Percentiles rank a stretch among this genome's conserved stretches.
Evolutionary conservation across 2,797 vertebrate species (phyloP).

Genomic region (Glyptemys insculpta): DNA sequence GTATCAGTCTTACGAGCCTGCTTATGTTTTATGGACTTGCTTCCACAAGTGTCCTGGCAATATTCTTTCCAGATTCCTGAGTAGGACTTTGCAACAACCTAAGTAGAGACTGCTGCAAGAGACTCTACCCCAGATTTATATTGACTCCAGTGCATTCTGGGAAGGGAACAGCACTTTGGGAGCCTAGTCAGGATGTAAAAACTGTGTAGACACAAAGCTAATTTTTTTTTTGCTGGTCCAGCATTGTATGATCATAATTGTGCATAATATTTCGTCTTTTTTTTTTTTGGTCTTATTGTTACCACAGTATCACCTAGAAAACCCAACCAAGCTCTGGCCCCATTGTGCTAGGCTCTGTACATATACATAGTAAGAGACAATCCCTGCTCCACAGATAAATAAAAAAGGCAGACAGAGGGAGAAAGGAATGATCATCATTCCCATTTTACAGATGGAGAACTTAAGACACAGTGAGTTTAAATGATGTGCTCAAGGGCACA

Average conservation of each 20-base stretch:
- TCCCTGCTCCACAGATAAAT: neutral
- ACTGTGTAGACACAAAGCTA: neutral
- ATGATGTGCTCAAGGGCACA: neutral
- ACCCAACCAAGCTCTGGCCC: neutral
- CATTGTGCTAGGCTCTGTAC: neutral
- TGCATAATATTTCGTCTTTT: fast-evolving
- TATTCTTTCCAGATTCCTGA: neutral
- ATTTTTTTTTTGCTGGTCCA: neutral
- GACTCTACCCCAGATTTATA: neutral
- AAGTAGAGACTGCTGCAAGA: neutral
- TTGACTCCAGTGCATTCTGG: fast-evolving
- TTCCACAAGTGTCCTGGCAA: neutral
- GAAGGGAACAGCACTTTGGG: neutral
- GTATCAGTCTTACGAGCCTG: neutral
- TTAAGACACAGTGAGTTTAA: neutral
- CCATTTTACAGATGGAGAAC: neutral
- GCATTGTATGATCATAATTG: fast-evolving
- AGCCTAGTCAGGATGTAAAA: neutral
- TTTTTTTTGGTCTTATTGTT: neutral
- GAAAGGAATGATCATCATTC: neutral
- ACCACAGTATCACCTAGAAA: neutral
- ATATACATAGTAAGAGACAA: neutral
- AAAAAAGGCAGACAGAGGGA: neutral
- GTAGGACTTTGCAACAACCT: neutral
- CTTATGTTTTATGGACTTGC: constrained; percentile 21